phyloP scores from a whole-genome alignment of 2,888 invertebrate species.

The Parasteatoda lunata region DNA sequence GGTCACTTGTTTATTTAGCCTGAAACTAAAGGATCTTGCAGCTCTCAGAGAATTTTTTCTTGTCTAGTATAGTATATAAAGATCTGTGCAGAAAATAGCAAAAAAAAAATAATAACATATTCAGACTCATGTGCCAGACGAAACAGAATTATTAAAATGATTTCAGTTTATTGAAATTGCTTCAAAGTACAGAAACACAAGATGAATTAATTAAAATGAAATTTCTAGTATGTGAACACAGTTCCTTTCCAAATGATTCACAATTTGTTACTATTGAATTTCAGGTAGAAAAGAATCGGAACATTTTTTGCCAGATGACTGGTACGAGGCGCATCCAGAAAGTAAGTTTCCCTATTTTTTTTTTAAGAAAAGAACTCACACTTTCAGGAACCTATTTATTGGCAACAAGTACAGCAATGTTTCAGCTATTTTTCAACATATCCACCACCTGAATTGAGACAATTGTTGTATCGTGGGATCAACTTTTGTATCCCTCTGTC shows the following conservation, averaged over 20 bases:
- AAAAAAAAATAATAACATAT: not conserved
- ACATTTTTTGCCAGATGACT: not conserved
- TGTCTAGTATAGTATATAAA: not conserved
- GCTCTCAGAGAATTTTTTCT: not conserved
- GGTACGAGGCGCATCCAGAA: no score
- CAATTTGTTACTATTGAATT: not conserved
- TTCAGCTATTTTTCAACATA: no score
- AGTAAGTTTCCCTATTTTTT: no score
- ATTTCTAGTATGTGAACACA: not conserved
- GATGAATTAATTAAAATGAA: not conserved
- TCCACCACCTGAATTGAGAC: no score
- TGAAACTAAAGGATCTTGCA: not conserved
- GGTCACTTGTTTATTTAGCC: not conserved
- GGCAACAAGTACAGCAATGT: no score
- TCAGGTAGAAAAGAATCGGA: not conserved
- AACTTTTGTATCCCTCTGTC: no score
- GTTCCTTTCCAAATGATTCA: slow-evolving; percentile 8
- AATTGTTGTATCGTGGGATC: no score
- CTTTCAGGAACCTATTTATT: no score
- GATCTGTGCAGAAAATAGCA: not conserved
- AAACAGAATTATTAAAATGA: not conserved
- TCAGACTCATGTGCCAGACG: not conserved
- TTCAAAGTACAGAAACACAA: not conserved
- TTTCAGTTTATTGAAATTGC: not conserved
- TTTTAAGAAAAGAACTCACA: no score